These are phyloP conservation scores for Cossypha heuglini DNA, from an alignment of 2,797 vertebrate species.

Conservation along the genomic window DNA sequence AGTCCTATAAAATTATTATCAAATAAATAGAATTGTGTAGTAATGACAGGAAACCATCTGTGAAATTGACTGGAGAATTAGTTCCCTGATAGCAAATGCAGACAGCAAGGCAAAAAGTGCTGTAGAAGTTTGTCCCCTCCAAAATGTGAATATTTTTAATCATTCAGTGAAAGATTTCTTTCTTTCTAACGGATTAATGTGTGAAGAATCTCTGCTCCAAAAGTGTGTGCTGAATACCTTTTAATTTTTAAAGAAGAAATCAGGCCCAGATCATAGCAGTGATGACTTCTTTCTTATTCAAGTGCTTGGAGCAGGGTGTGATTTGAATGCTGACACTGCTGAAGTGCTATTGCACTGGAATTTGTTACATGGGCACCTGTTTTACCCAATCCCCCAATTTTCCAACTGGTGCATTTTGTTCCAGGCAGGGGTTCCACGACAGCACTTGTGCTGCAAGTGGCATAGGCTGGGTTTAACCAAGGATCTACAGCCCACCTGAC, in stretches of 20 bases:
- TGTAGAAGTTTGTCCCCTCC: conserved; percentile 15
- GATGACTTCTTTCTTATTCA: background rate
- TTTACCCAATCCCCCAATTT: background rate
- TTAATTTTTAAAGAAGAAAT: conserved; percentile 2
- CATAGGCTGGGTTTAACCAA: background rate
- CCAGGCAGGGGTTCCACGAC: background rate
- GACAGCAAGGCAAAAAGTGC: background rate
- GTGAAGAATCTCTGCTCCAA: conserved; percentile 16
- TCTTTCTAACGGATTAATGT: background rate
- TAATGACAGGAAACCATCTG: conserved; percentile 62
- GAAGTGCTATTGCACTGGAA: fast-evolving
- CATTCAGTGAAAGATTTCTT: conserved; percentile 41
- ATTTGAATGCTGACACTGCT: background rate
- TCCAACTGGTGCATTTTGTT: background rate
- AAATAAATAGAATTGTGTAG: conserved; percentile 60
- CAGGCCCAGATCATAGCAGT: background rate
- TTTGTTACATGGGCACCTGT: background rate
- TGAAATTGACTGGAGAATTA: conserved; percentile 58
- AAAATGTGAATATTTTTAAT: conserved; percentile 53
- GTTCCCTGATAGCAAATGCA: conserved; percentile 38
- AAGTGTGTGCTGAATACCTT: conserved; percentile 13
- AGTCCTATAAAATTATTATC: conserved; percentile 60
- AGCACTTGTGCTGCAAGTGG: background rate
- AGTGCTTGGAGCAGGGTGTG: background rate
- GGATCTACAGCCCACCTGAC: background rate